Evolutionary conservation across 1,140 invertebrate genomes (phyloP), one percentile per base, ranked within the genome.

Genomic region (Drosophila carrolli): DNA sequence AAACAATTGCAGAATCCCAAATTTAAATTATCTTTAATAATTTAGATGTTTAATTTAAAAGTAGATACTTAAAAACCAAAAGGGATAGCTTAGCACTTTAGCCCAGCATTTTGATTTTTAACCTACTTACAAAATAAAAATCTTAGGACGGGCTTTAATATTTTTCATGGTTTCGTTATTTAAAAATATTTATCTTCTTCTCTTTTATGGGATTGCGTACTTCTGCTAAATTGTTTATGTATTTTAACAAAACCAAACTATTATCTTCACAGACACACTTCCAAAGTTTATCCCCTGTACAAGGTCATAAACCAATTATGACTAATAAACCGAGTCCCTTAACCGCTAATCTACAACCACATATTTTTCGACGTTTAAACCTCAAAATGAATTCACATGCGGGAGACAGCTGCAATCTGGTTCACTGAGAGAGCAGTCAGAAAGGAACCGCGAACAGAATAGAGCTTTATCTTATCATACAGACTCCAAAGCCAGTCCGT

Each of bases 401-500:
- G 47, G 32, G 68, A 51, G 78, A 70, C 66, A 81, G 63, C 47
- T 38, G 48, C 81, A 76, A 80, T 84, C 68, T 65, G 77, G 62
- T 57, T 37, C 38, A 43, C 19, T 27, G 23, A 47, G 53, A 37
- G 27, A 58, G 37, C 54, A 75, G 60, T 58, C 78, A 68, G 61
- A 86, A 72, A 61, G 60, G 63, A 51, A 63, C 60, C 60, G 75
- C 57, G 38, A 48, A 74, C 60, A 56, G 55, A 53, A 66, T 57
- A 41, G 54, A 56, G 74, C 82, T 81, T 86, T 86, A 86, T 86
- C 82, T 85, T 85, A 85, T 86, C 81, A 81, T 58, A 58, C 48
- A 65, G 68, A 50, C 59, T 59, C 48, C 40, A 80, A 84, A 84
- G 74, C 78, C 73, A 86, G 47, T 41, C 62, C 47, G 61, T 85